Evolutionary conservation across 2,113 vertebrate species (phyloP).

Genomic region (Forbesichthys agassizii): DNA sequence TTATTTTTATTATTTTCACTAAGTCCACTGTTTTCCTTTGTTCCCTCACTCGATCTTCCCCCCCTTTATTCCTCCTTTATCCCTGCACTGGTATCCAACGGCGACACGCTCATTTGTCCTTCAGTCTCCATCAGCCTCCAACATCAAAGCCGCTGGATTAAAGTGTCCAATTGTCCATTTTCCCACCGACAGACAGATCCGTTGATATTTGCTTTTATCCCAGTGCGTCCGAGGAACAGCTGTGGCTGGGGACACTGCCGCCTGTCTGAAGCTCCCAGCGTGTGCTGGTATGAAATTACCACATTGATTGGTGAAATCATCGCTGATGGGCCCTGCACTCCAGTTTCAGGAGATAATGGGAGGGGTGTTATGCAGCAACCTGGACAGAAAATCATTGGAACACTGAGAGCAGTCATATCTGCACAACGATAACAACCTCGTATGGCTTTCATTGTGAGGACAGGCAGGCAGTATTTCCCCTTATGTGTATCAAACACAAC

Average conservation of each 20-base stretch:
- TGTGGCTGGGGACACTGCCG: too few species aligned
- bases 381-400: constrained; percentile 69
- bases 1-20: background rate
- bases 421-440: constrained; percentile 19
- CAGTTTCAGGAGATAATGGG: constrained; percentile 71
- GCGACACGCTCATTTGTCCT: constrained; percentile 46
- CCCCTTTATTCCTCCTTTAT: background rate
- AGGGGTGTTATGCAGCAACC: constrained; percentile 52
- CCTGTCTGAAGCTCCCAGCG: constrained; percentile 40
- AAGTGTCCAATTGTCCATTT: constrained; percentile 63
- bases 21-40: background rate
- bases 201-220: constrained; percentile 62
- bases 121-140: constrained; percentile 42
- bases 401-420: constrained; percentile 52
- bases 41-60: background rate
- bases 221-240: constrained; percentile 37
- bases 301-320: constrained; percentile 63
- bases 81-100: background rate
- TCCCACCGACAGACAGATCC: constrained; percentile 48
- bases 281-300: constrained; percentile 70
- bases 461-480: background rate
- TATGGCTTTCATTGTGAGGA: constrained; percentile 7
- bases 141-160: constrained; percentile 65
- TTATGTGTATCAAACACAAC: constrained; percentile 2
- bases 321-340: constrained; percentile 57